Base-by-base conservation (phyloP, 2,797 vertebrate genomes). In the Coregonus sp. region DNA sequence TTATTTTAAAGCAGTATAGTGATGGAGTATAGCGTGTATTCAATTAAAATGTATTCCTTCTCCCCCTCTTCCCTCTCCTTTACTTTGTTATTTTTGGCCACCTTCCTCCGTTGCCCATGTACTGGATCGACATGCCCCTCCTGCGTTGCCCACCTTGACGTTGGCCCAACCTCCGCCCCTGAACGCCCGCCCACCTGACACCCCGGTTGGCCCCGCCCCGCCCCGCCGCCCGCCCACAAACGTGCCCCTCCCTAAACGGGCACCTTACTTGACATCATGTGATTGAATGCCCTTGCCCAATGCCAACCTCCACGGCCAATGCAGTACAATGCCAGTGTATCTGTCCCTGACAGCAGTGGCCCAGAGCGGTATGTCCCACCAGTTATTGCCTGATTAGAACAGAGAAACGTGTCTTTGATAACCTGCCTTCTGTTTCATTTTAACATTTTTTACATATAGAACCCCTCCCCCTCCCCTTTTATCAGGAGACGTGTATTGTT, bases 41-140 rank as follows among this genome's bases (percentile, higher is more conserved):
- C 95, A 97, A 98, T 98, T 98, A 97, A 98, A 97, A 96, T 98
- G 96, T 97, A 98, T 97, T 97, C 96, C 97, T 99, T 98, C 97
- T 98, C 96, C 94, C 96, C 97, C 96, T 96, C 94, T 96, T 97
- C 96, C 96, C 96, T 97, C 95, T 96, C 96, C 96, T 97, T 95
- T 95, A 86, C 86, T 87, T 63, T 74, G 93, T 95, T 95, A 96
- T 96, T 98, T 98, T 98, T 96, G 96, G 96, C 97, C 97, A 98
- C 96, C 96, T 97, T 96, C 97, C 96, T 98, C 96, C 95, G 95
- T 98, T 99, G 87, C 96, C 97, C 97, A 98, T 97, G 97, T 98
- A 96, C 97, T 95, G 97, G 98, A 99, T 97, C 97, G 95, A 96
- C 97, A 96, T 98, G 96, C 96, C 97, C 97, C 94, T 94, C 93